These are phyloP conservation scores for Brachionus plicatilis DNA, from an alignment of 1,140 invertebrate species.

Conservation along the genomic window DNA sequence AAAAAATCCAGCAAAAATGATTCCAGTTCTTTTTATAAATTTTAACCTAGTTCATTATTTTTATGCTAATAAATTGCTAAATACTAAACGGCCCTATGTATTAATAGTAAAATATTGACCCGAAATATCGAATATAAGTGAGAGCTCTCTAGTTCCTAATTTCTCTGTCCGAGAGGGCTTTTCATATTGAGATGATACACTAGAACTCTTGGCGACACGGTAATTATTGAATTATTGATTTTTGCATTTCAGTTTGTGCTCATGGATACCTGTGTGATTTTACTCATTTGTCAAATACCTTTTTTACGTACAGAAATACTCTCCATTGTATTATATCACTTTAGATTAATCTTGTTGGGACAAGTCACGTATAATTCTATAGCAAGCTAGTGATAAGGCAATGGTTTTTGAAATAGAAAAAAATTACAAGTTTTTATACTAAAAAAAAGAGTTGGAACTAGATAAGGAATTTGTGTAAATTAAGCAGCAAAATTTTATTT, in stretches of 20 bases:
- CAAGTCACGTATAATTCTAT: not conserved
- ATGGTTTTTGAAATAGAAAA: not conserved
- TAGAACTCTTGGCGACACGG: not conserved
- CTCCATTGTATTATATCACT: not conserved
- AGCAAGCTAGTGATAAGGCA: not conserved
- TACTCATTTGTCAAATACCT: not conserved
- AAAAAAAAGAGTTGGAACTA: not conserved
- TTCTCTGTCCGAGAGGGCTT: not conserved
- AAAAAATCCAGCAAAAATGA: not conserved
- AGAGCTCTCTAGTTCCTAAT: not conserved
- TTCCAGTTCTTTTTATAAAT: not conserved
- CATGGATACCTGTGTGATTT: conserved; percentile 3
- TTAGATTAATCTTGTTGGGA: not conserved
- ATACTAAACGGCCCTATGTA: not conserved
- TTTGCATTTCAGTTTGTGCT: not conserved
- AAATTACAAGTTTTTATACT: not conserved
- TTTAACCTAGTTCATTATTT: conserved; percentile 13
- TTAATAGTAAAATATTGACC: not conserved
- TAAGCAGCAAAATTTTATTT: conserved; percentile 4
- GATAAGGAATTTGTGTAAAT: conserved; percentile 17
- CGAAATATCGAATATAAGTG: not conserved
- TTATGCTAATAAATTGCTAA: conserved; percentile 15
- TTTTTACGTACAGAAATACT: not conserved
- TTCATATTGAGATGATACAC: not conserved
- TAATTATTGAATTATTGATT: conserved; percentile 26